A percentile compares a stretch with the other conserved stretches of the same genome.
Evolutionary conservation across 2,888 invertebrate genomes (phyloP).

Genomic region (Opisthograptis luteolata): DNA sequence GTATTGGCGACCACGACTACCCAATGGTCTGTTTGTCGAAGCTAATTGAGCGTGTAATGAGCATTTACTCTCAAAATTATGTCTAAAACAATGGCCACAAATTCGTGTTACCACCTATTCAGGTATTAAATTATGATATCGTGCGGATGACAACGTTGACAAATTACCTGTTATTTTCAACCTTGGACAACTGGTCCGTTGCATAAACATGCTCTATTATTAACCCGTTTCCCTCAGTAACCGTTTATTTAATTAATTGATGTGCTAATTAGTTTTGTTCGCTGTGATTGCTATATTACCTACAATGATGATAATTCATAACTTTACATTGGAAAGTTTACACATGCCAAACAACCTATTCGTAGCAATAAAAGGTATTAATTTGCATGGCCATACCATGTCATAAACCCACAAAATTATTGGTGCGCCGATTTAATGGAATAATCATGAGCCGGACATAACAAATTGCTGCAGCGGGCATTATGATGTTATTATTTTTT

Average conservation of each 20-base stretch:
- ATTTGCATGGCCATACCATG: slow-evolving; percentile 36
- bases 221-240: slow-evolving; percentile 17
- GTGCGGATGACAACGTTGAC: slow-evolving; percentile 23
- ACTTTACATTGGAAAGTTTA: slow-evolving; percentile 27
- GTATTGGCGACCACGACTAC: slow-evolving; percentile 36
- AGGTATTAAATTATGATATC: slow-evolving; percentile 23
- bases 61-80: slow-evolving; percentile 39
- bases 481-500: slow-evolving; percentile 60
- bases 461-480: slow-evolving; percentile 51
- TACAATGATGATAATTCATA: slow-evolving; percentile 29
- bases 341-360: slow-evolving; percentile 23
- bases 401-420: slow-evolving; percentile 41
- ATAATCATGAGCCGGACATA: slow-evolving; percentile 50
- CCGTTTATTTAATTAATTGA: slow-evolving; percentile 28
- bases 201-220: slow-evolving; percentile 22
- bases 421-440: slow-evolving; percentile 46
- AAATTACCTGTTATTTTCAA: slow-evolving; percentile 25
- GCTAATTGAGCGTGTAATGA: slow-evolving; percentile 55
- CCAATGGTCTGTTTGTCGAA: slow-evolving; percentile 44
- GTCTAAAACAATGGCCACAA: slow-evolving; percentile 22
- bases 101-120: slow-evolving; percentile 13
- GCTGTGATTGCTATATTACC: slow-evolving; percentile 22
- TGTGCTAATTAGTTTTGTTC: slow-evolving; percentile 30
- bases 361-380: slow-evolving; percentile 25
- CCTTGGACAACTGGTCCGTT: slow-evolving; percentile 14